Conservation (phyloP, 2,113 vertebrate species). For the Laterallus jamaicensis region DNA sequence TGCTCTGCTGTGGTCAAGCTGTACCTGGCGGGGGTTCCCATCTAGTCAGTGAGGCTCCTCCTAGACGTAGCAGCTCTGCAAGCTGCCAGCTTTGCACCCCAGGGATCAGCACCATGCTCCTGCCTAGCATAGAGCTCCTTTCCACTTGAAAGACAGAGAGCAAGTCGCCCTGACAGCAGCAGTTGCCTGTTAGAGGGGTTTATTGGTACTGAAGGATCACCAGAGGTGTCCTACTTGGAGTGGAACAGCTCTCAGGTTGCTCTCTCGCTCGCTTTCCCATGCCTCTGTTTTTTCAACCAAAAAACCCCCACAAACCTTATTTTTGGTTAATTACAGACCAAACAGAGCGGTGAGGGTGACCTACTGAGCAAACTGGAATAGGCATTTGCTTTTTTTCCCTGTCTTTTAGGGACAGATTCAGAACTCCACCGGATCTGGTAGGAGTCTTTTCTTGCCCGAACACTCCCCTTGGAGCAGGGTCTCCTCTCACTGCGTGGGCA, state of each 20-base stretch:
- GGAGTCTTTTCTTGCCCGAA: not conserved
- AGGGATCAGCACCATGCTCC: not conserved
- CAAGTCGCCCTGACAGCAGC: not conserved
- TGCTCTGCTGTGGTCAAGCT: not conserved
- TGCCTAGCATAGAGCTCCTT: not conserved
- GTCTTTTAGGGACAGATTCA: not conserved
- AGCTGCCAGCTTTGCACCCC: not conserved
- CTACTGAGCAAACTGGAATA: not conserved
- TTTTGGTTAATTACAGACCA: not conserved
- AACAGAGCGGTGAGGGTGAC: not conserved
- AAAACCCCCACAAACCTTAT: not conserved
- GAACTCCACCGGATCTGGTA: not conserved
- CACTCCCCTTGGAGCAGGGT: not conserved
- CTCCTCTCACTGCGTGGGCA: not conserved
- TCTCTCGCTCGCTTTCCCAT: not conserved
- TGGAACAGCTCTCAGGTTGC: not conserved
- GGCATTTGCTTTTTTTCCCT: not conserved
- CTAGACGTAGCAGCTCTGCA: not conserved
- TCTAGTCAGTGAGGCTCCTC: not conserved
- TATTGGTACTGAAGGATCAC: not conserved
- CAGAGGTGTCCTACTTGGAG: not conserved
- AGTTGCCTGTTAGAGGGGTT: not conserved
- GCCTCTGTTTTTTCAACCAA: not conserved
- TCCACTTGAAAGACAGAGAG: not conserved
- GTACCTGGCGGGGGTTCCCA: too few relatives aligned